Conservation (phyloP, 2,113 vertebrate species). For the Heteronetta atricapilla region DNA sequence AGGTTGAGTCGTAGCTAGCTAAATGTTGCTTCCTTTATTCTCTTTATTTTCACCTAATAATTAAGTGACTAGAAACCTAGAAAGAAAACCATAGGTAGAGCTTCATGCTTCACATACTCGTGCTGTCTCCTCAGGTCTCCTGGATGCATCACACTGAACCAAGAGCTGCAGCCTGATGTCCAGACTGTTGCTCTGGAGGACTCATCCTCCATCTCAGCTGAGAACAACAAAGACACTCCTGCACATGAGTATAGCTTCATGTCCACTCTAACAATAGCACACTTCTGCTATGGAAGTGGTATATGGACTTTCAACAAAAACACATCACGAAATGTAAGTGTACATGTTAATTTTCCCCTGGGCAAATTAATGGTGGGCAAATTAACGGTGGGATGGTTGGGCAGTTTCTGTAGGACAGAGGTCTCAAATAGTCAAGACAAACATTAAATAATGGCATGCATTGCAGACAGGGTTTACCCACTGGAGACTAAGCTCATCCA, state of each 20-base stretch:
- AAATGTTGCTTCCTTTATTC: background rate
- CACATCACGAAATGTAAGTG: fast-evolving
- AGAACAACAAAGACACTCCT: background rate
- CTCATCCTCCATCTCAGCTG: background rate
- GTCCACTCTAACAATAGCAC: background rate
- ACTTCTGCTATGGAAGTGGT: background rate
- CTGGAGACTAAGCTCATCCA: background rate
- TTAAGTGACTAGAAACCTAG: background rate
- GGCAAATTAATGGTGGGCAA: too few relatives aligned
- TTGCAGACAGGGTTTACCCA: background rate
- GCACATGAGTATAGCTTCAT: fast-evolving
- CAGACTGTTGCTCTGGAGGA: background rate
- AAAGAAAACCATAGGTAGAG: background rate
- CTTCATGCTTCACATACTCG: background rate
- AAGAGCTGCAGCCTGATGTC: background rate
- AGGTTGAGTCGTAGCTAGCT: background rate
- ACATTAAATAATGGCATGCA: too few relatives aligned
- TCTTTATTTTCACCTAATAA: background rate
- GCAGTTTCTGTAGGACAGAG: background rate
- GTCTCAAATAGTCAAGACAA: background rate
- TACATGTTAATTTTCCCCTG: background rate
- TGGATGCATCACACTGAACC: background rate
- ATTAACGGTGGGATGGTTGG: too few relatives aligned
- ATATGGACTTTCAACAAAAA: background rate
- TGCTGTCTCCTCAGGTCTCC: background rate